Evolutionary conservation across 2,113 vertebrate species (phyloP).

Genomic region (Tragelaphus imberbis): DNA sequence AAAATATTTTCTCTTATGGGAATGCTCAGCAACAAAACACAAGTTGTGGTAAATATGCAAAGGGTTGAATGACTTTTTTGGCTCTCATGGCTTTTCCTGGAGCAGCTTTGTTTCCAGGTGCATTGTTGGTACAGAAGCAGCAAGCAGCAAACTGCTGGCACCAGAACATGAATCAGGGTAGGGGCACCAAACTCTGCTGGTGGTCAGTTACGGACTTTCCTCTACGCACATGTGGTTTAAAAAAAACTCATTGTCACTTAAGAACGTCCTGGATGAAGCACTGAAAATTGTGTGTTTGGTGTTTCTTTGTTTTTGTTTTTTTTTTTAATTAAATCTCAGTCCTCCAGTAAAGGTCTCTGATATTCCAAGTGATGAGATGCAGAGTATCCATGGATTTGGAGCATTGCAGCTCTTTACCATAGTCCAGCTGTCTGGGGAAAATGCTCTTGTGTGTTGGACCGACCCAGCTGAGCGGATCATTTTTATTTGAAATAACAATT

Average conservation of each 20-base stretch:
- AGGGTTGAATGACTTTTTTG: neutral
- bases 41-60: neutral
- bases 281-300: neutral
- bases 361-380: neutral
- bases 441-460: neutral
- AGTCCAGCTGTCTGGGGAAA: neutral
- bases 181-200: neutral
- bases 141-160: neutral
- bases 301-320: neutral
- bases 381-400: neutral
- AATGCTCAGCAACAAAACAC: neutral
- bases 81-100: neutral
- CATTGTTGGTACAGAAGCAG: neutral
- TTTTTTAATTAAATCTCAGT: neutral
- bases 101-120: neutral
- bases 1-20: neutral
- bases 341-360: neutral
- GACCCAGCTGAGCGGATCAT: neutral
- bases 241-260: neutral
- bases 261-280: neutral
- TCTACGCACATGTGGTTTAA: neutral
- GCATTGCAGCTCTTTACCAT: rapidly evolving
- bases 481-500: neutral
- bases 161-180: neutral
- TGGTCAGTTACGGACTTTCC: rapidly evolving